A percentile compares a stretch with the other conserved stretches of the same genome.
Evolutionary conservation across 2,113 vertebrate species (phyloP).

Genomic region (Pituophis catenifer): DNA sequence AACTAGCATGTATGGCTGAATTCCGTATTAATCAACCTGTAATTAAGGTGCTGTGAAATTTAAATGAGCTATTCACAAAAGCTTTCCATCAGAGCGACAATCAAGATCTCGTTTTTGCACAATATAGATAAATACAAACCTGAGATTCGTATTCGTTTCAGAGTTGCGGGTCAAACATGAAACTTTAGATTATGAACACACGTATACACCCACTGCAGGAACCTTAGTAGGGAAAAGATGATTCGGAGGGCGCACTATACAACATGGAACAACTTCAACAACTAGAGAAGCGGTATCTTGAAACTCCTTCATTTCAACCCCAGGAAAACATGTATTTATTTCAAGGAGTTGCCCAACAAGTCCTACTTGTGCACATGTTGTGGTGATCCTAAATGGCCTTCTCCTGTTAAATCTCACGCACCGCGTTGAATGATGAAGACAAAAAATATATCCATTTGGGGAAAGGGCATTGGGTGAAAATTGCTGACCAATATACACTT

Average conservation of each 20-base stretch:
- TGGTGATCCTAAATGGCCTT: not conserved
- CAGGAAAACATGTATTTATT: not conserved
- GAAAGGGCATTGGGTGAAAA: no score
- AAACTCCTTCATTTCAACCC: not conserved
- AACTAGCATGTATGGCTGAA: conserved; percentile 46
- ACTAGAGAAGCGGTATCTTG: not conserved
- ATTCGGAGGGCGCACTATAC: not conserved
- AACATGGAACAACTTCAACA: not conserved
- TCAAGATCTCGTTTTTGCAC: conserved; percentile 48
- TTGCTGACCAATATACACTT: no score
- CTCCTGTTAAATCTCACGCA: not conserved
- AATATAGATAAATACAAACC: conserved; percentile 19
- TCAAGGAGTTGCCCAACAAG: not conserved
- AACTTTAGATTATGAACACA: not conserved
- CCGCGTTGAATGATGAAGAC: not conserved
- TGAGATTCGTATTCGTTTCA: not conserved
- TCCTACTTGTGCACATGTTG: not conserved
- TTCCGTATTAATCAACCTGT: conserved; percentile 55
- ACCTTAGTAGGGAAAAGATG: not conserved
- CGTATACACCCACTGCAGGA: not conserved
- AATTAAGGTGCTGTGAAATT: conserved; percentile 59
- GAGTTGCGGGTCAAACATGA: not conserved
- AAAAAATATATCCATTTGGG: no score
- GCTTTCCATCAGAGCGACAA: conserved; percentile 42
- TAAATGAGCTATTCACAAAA: conserved; percentile 57